Conservation (phyloP, 1,140 invertebrate genomes). For the Heliconius hewitsoni region DNA sequence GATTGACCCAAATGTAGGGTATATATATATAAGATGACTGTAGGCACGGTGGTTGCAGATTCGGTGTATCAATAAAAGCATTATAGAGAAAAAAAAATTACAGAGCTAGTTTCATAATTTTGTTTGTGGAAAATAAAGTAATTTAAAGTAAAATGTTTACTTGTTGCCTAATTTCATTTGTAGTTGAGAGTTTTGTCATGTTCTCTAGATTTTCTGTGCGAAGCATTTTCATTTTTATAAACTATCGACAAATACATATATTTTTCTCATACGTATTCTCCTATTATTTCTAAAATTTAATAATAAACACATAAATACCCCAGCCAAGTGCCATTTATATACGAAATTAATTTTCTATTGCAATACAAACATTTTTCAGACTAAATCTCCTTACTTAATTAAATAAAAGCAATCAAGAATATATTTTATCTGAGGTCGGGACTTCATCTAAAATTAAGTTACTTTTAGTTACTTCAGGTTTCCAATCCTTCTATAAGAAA, state of each 20-base stretch:
- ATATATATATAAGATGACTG: background rate
- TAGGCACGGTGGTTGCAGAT: too few relatives aligned
- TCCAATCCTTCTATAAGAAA: too few relatives aligned
- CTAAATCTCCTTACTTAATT: constrained; percentile 13
- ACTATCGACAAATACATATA: background rate
- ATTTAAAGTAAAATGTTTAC: too few relatives aligned
- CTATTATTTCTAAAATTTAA: background rate
- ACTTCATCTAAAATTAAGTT: background rate
- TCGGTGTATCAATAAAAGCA: too few relatives aligned
- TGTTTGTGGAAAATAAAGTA: too few relatives aligned
- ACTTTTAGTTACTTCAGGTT: background rate
- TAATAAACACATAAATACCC: background rate
- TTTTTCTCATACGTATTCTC: background rate
- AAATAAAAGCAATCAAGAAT: constrained; percentile 8
- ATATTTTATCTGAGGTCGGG: background rate
- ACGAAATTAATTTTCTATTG: constrained; percentile 9
- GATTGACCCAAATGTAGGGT: constrained; percentile 9
- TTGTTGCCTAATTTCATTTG: too few relatives aligned
- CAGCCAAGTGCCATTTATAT: constrained; percentile 6
- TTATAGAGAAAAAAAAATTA: too few relatives aligned
- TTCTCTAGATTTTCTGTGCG: too few relatives aligned
- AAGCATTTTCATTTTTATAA: too few relatives aligned
- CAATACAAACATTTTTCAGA: constrained; percentile 13
- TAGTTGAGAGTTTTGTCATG: too few relatives aligned
- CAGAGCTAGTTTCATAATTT: too few relatives aligned